Evolutionary conservation across 2,113 vertebrate genomes (phyloP).

Genomic region (Chionis minor): DNA sequence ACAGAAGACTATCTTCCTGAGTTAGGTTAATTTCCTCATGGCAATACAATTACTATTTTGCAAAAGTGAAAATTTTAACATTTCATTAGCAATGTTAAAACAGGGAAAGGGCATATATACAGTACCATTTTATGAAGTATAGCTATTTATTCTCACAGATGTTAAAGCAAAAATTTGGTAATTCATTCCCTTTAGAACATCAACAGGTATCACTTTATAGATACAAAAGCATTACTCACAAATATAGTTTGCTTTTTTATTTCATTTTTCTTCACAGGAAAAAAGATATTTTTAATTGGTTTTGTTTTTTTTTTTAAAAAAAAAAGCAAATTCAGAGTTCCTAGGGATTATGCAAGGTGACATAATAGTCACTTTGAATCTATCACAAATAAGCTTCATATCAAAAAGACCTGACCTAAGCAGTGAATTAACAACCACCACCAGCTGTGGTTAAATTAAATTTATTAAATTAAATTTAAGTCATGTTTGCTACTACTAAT

Average conservation of each 20-base stretch:
- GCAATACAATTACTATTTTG: background rate
- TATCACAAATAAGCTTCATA: background rate
- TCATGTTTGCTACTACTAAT: background rate
- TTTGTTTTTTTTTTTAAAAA: too few species aligned
- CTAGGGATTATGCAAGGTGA: background rate
- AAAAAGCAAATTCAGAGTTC: background rate
- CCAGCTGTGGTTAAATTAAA: too few species aligned
- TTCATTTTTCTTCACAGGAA: background rate
- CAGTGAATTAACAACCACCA: background rate
- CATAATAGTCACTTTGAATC: background rate
- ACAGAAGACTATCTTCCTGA: background rate
- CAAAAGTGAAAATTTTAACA: background rate
- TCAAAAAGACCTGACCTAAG: background rate
- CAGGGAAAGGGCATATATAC: background rate
- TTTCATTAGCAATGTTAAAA: background rate
- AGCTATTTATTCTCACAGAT: background rate
- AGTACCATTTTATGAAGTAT: background rate
- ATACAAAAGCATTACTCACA: background rate
- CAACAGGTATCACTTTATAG: background rate
- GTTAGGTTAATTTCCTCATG: background rate
- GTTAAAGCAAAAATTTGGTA: background rate
- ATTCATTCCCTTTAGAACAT: background rate
- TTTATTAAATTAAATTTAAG: background rate
- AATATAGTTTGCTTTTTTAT: background rate
- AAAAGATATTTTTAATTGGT: background rate